Percentiles rank a stretch among this genome's conserved stretches.
These are phyloP conservation scores for Anguilla megastoma DNA, from an alignment of 2,797 vertebrate genomes.

Conservation along the genomic window DNA sequence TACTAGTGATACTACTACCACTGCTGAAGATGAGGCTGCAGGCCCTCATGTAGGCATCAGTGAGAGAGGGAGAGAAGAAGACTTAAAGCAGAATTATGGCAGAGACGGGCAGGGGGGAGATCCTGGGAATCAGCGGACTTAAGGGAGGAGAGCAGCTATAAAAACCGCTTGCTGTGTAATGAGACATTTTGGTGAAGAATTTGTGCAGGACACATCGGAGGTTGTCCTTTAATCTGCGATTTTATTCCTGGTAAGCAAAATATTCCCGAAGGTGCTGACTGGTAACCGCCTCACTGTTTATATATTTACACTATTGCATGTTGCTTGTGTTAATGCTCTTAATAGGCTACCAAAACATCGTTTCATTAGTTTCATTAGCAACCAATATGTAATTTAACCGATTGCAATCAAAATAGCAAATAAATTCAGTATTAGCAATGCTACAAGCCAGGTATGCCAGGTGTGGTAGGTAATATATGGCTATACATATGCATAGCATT, in stretches of 20 bases:
- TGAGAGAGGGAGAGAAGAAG: neutral
- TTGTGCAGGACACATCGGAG: neutral
- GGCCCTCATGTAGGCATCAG: neutral
- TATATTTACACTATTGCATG: neutral
- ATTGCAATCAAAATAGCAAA: neutral
- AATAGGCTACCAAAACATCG: neutral
- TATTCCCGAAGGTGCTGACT: neutral
- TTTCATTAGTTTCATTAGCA: neutral
- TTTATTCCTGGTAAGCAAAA: neutral
- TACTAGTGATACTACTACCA: too few species aligned
- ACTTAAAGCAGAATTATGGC: neutral
- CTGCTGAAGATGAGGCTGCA: too few species aligned
- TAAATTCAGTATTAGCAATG: neutral
- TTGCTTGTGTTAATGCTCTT: neutral
- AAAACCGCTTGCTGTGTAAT: slow-evolving; percentile 11
- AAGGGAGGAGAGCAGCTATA: neutral
- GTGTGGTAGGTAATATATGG: neutral
- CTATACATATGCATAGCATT: neutral
- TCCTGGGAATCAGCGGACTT: too few species aligned
- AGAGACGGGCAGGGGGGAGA: neutral
- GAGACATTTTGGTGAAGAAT: neutral
- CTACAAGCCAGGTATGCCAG: neutral
- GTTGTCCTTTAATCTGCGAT: neutral
- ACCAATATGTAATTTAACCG: neutral
- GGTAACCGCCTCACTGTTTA: neutral